Evolutionary conservation across 2,113 vertebrate genomes (phyloP), one percentile per base, ranked within the genome.

Genomic region (Leptobrachium ailaonicum): DNA sequence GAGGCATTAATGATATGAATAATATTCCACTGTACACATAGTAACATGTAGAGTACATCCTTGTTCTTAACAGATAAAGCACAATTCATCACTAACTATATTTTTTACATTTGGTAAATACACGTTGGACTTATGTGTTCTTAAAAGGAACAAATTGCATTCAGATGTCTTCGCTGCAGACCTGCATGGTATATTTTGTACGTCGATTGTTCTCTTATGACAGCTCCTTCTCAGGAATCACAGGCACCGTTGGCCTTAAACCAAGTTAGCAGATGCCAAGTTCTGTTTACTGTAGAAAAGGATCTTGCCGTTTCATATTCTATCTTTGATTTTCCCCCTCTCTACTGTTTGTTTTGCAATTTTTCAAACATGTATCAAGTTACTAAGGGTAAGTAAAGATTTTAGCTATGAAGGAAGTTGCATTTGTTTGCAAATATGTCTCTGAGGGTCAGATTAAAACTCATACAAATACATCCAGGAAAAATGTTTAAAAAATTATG

Each of bases 231-330:
- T 41, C 20, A 32, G 41, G 10, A 50, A 70, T 68, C 44, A 41
- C 32, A 50, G 12, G 50, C 20, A 56, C n/a, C 10, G 40, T 41
- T 78, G 76, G 76, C 76, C 63, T 32, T 32, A 43, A 62, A 6
- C 68, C 68, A 62, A 71, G 60, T 14, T 63, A n/a, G 5, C 8
- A n/a, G 20, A 63, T 71, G 76, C 56, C 76, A 71, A 71, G 67
- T 78, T 78, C 68, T 78, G 76, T 77, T 60, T 77, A 70, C 66
- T 62, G 54, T 69, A 69, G 13, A 69, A 41, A 54, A 41, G 47
- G 8, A 68, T 60, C 56, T 60, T 14, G 56, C 56, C 6, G 9
- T 60, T 60, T 60, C 56, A 1, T 60, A 50, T 60, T 60, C 13
- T 60, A 8, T 32, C 20, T 8, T 8, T 50, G 4, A 8, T 50